phyloP scores from a whole-genome alignment of 2,113 vertebrate genomes.

The Chroicocephalus ridibundus region DNA sequence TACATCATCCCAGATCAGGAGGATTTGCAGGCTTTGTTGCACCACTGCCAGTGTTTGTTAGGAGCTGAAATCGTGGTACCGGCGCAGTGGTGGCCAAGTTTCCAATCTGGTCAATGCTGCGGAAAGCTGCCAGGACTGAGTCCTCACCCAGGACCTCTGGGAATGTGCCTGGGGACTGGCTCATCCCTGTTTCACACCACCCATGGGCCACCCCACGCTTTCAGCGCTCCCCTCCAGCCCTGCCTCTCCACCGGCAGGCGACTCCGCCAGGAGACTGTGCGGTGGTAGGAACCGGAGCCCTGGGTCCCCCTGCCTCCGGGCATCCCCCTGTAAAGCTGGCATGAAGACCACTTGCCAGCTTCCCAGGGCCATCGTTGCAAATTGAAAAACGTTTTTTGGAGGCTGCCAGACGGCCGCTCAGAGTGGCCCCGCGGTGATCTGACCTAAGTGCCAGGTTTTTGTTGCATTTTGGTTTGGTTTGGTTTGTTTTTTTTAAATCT shows the following conservation, averaged over 20 bases:
- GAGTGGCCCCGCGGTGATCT: accelerated
- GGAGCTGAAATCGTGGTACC: neutral
- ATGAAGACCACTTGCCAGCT: neutral
- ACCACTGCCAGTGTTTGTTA: neutral
- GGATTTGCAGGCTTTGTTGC: neutral
- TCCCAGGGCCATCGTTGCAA: neutral
- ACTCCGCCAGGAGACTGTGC: neutral
- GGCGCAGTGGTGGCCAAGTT: neutral
- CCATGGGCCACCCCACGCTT: accelerated
- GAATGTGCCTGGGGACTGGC: neutral
- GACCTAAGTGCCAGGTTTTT: neutral
- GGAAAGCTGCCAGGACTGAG: neutral
- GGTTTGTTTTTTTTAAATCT: neutral
- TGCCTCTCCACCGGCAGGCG: accelerated
- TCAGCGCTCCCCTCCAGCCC: neutral
- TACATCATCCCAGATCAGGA: neutral
- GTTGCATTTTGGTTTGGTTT: neutral
- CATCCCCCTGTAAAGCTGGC: neutral
- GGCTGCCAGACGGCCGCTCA: neutral
- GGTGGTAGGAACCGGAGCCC: neutral
- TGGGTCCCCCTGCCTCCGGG: neutral
- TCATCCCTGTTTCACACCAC: neutral
- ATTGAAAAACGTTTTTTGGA: neutral
- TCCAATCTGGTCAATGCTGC: neutral
- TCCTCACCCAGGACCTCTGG: neutral